Evolutionary conservation across 2,113 vertebrate genomes (phyloP), one percentile per base, ranked within the genome.

Genomic region (Hylia prasina): DNA sequence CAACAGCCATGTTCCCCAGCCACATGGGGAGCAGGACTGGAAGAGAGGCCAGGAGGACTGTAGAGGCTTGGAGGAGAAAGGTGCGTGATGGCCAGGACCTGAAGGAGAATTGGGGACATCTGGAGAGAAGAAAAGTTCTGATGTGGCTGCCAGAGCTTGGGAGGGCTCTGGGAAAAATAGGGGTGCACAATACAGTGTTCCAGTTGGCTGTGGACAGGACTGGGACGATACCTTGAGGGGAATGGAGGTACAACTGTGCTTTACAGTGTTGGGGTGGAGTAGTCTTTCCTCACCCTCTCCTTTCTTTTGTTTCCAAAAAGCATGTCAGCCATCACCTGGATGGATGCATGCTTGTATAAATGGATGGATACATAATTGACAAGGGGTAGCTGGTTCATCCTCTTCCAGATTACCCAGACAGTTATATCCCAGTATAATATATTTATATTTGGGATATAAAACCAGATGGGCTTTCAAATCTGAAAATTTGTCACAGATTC

Each of bases 401-500:
- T 72, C n/a, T 92, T 92, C 14, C 24, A 75, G 53, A 60, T 92
- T 90, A 33, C 1, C 13, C 20, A 70, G 57, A 63, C 27, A 50
- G 50, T 39, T 50, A 24, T 47, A 57, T 66, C 21, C 24, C 66
- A 58, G 37, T 37, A 58, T 25, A 35, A 37, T 25, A 25, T 58
- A 37, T 58, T 58, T 58, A 37, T 37, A 37, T 58, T 58, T 58
- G 57, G n/a, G 15, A 58, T 58, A 58, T 35, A 58, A 58, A 94
- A 72, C 28, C 63, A 71, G 37, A 64, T 4, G 9, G 25, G 37
- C 56, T 91, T 94, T 44, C 40, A 82, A 90, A 58, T 50, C 39
- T 92, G 60, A 79, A 89, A 92, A 95, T 93, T 76, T 82, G 56
- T 84, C 39, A 69, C 19, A 33, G 75, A 37, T 78, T 61, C 51